Conservation (phyloP, 2,888 invertebrate species). For the Clivina fossor region DNA sequence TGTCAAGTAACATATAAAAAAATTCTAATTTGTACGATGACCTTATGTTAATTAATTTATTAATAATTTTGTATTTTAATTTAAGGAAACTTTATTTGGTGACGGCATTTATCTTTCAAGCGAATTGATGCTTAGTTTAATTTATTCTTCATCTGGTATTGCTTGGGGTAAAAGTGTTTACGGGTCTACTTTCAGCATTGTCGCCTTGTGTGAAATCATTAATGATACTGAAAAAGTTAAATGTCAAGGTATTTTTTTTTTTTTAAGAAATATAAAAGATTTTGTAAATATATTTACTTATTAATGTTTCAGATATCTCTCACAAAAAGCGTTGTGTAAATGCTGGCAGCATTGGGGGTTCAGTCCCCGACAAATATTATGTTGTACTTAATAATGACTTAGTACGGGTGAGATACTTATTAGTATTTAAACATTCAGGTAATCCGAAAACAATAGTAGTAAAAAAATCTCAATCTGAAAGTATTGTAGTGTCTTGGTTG, state of each 20-base stretch:
- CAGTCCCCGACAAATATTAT: slow-evolving; percentile 69
- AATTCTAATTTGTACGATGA: no score
- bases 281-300: slow-evolving; percentile 38
- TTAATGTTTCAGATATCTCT: slow-evolving; percentile 38
- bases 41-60: no score
- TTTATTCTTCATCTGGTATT: slow-evolving; percentile 71
- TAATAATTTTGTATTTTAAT: no score
- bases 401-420: slow-evolving; percentile 72
- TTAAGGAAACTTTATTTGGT: slow-evolving; percentile 66
- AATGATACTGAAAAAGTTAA: slow-evolving; percentile 67
- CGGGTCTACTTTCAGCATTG: slow-evolving; percentile 74
- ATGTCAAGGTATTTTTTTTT: slow-evolving; percentile 52
- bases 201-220: slow-evolving; percentile 80
- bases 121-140: slow-evolving; percentile 71
- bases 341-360: slow-evolving; percentile 49
- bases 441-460: slow-evolving; percentile 17
- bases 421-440: slow-evolving; percentile 60
- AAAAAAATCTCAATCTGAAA: slow-evolving; percentile 8
- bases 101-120: slow-evolving; percentile 75
- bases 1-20: no score
- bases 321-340: slow-evolving; percentile 35
- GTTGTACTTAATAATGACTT: slow-evolving; percentile 76
- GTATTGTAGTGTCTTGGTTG: slow-evolving; percentile 33
- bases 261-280: slow-evolving; percentile 39
- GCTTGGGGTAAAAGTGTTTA: slow-evolving; percentile 76